Percentiles rank a stretch among this genome's conserved stretches.
Evolutionary conservation across 2,888 invertebrate species (phyloP).

Genomic region (Papilio elwesi): DNA sequence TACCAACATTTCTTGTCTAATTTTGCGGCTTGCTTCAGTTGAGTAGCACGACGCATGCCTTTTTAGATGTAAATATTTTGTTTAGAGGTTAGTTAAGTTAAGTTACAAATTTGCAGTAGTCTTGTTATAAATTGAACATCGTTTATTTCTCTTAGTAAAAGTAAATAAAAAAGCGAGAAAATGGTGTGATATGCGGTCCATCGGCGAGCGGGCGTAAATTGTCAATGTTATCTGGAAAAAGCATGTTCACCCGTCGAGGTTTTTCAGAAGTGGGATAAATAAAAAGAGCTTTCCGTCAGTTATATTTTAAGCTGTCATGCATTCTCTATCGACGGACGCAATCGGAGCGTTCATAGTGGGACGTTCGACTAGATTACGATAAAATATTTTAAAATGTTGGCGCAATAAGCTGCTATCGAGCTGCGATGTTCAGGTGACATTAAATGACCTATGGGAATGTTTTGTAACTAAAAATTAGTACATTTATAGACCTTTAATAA

Average conservation of each 20-base stretch:
- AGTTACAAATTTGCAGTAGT: too few relatives aligned
- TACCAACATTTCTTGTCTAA: too few relatives aligned
- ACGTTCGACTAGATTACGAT: conserved; percentile 33
- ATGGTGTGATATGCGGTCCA: conserved; percentile 52
- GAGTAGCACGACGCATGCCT: too few relatives aligned
- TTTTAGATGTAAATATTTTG: too few relatives aligned
- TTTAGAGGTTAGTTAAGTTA: too few relatives aligned
- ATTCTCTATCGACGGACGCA: conserved; percentile 40
- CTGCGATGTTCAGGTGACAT: background rate
- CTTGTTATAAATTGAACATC: too few relatives aligned
- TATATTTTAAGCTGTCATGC: conserved; percentile 62
- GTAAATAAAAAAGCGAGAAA: background rate
- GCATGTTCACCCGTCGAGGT: conserved; percentile 49
- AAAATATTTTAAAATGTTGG: conserved; percentile 33
- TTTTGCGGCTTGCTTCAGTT: too few relatives aligned
- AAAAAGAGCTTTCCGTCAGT: conserved; percentile 62
- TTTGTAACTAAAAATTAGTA: background rate
- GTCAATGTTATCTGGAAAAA: conserved; percentile 60
- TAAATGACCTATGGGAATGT: conserved; percentile 4
- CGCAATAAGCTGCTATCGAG: conserved; percentile 13
- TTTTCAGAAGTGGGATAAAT: conserved; percentile 56
- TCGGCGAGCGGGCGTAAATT: conserved; percentile 63
- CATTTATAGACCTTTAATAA: background rate
- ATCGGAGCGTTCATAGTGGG: conserved; percentile 49
- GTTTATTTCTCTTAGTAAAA: too few relatives aligned